Evolutionary conservation across 2,797 vertebrate genomes (phyloP), one percentile per base, ranked within the genome.

Genomic region (Kryptopterus vitreolus): DNA sequence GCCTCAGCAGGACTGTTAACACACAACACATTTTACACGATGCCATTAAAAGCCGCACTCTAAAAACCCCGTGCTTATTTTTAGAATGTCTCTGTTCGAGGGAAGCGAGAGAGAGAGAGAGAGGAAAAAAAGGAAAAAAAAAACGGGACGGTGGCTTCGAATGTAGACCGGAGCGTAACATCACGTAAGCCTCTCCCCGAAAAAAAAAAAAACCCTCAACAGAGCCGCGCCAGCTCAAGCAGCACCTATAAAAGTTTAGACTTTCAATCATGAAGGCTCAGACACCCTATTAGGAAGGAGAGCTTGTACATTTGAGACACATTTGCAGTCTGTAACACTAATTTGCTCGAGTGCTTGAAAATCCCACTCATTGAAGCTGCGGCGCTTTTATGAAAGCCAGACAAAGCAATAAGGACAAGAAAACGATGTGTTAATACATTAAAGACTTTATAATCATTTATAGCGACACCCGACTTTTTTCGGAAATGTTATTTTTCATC

Each of bases 11-110:
- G 87, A 88, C 90, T 88, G 92, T 93, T 93, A 94, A 94, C 92
- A 92, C 91, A 85, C 79, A 89, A 89, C 92, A 91, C 75, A 90
- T 90, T 94, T 93, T 92, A 92, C 89, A 90, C 13, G 83, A 91
- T 88, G 90, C 87, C 92, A 93, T 94, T 93, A 93, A 92, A 94
- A 93, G 90, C 92, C 92, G 83, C 93, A 93, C 87, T 90, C 91
- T 92, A 91, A 90, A 90, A 87, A 82, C 78, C 66, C 48, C 53
- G 10, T 63, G 81, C 88, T 89, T 93, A 92, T 94, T 93, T 93
- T 93, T 92, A 93, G 93, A 88, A 72, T 12, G 90, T 91, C 91
- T 92, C 89, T 62, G 80, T 82, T 80, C 79, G 58, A 77, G 72
- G 71, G 55, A 50, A 53, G 16, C 4, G 50, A 50, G 52, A 43